Evolutionary conservation across 1,140 invertebrate genomes (phyloP).

Genomic region (Drosophila sulfurigaster): DNA sequence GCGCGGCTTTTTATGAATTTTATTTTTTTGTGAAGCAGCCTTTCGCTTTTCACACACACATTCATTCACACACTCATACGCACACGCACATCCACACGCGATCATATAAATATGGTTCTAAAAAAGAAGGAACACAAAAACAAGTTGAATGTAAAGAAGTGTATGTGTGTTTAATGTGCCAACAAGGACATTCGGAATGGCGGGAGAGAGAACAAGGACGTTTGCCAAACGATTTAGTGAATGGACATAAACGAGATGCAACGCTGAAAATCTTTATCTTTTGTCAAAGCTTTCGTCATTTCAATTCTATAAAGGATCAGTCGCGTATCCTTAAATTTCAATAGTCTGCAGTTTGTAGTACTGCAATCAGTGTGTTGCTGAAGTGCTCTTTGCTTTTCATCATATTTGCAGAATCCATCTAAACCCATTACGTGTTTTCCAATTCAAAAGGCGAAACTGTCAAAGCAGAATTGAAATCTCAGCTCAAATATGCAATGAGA

Average conservation of each 20-base stretch:
- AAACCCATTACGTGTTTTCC: not conserved
- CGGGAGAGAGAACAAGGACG: constrained; percentile 25
- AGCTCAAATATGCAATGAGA: constrained; percentile 25
- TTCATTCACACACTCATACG: not conserved
- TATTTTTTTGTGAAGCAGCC: constrained; percentile 33
- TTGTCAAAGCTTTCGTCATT: constrained; percentile 3
- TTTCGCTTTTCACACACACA: constrained; percentile 52
- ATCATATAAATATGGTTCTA: constrained; percentile 14
- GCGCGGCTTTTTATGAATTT: constrained; percentile 53
- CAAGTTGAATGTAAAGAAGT: constrained; percentile 38
- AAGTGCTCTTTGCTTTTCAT: not conserved
- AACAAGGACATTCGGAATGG: constrained; percentile 46
- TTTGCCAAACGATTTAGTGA: not conserved
- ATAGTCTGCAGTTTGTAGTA: not conserved
- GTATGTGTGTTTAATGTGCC: constrained; percentile 55
- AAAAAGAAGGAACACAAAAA: constrained; percentile 12
- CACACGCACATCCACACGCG: not conserved
- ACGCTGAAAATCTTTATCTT: not conserved
- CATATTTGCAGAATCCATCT: not conserved
- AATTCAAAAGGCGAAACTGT: constrained; percentile 40
- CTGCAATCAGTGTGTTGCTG: not conserved
- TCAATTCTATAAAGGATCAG: not conserved
- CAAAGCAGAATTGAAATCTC: constrained; percentile 44
- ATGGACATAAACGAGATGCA: constrained; percentile 4
- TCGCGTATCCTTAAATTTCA: not conserved